Evolutionary conservation across 2,888 invertebrate genomes (phyloP).

Genomic region (Scaptomyza tumidula): DNA sequence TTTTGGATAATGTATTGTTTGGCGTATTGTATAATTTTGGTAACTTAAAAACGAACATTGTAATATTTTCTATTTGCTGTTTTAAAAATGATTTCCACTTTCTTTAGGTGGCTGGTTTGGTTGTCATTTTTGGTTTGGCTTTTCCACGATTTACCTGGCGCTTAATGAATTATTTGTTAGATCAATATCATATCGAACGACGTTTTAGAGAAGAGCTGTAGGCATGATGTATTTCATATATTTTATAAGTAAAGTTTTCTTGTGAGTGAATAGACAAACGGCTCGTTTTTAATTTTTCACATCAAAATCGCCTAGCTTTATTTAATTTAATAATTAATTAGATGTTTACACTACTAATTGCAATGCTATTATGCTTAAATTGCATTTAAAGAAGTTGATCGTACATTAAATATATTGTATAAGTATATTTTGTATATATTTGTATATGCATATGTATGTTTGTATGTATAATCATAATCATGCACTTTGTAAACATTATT

Average conservation of each 20-base stretch:
- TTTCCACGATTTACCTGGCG: slow-evolving; percentile 52
- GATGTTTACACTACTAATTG: slow-evolving; percentile 76
- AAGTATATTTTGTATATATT: slow-evolving; percentile 30
- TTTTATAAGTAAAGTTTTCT: slow-evolving; percentile 7
- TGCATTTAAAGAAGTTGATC: slow-evolving; percentile 76
- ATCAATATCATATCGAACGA: slow-evolving; percentile 45
- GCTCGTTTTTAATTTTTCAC: slow-evolving; percentile 49
- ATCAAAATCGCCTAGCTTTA: slow-evolving; percentile 73
- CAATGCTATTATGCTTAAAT: slow-evolving; percentile 64
- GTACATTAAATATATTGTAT: slow-evolving; percentile 49
- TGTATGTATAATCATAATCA: slow-evolving; percentile 45
- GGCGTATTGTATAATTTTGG: slow-evolving; percentile 52
- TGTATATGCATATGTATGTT: slow-evolving; percentile 36
- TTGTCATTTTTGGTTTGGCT: slow-evolving; percentile 52
- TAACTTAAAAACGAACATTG: slow-evolving; percentile 19
- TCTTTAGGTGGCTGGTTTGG: slow-evolving; percentile 34
- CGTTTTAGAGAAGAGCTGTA: slow-evolving; percentile 53
- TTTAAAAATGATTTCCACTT: not conserved
- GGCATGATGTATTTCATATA: slow-evolving; percentile 23
- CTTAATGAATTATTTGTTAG: slow-evolving; percentile 54
- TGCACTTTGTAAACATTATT: slow-evolving; percentile 62
- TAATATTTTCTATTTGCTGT: too few relatives aligned
- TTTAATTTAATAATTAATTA: slow-evolving; percentile 73
- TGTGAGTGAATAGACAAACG: slow-evolving; percentile 28
- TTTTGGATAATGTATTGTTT: slow-evolving; percentile 56